Base-by-base conservation (phyloP, 2,113 vertebrate species). In the Eulacestoma nigropectus region DNA sequence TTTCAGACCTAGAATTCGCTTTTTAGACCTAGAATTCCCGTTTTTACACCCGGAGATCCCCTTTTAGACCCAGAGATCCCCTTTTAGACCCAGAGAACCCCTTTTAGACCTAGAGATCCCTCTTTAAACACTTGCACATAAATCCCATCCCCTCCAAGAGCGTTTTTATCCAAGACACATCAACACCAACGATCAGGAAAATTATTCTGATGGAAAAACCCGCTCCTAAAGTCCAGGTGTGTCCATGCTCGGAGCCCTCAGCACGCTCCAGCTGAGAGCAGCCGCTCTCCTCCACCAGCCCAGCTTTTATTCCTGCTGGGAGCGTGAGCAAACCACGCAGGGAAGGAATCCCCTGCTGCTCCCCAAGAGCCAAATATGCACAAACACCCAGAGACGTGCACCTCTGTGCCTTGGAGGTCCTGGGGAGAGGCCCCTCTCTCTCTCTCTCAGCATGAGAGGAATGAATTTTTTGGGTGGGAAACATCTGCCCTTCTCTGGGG, bases 141-240 rank as follows among this genome's bases (percentile, higher is more conserved):
- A 50, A 7, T 13, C 82, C 39, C 33, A 14, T 11, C 21, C 39
- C 29, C n/a, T 62, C 75, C 39, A 49, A 13, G 42, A 42, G 9
- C 0, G 0, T 3, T 80, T 72, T 47, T 27, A 53, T 11, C 41
- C 21, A 7, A 57, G 53, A 19, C 0, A 0, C 16, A 22, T 7
- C 53, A 26, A 22, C 4, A 0, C 17, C 29, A 75, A 29, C 44
- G 13, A 0, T 11, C 15, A 39, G 52, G 10, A 44, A 44, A 44
- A 52, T 47, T 21, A 35, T 56, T 53, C 52, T 26, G 20, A 26
- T 6, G 16, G 37, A 37, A 22, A 39, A 25, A 50, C 4, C 8
- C 6, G 2, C 19, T 33, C 37, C 27, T 27, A 4, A 79, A 62
- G 18, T 18, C 20, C 72, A 88, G 85, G 82, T 91, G 75, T 57